Conservation (phyloP, 2,113 vertebrate species). For the Hoplias malabaricus region DNA sequence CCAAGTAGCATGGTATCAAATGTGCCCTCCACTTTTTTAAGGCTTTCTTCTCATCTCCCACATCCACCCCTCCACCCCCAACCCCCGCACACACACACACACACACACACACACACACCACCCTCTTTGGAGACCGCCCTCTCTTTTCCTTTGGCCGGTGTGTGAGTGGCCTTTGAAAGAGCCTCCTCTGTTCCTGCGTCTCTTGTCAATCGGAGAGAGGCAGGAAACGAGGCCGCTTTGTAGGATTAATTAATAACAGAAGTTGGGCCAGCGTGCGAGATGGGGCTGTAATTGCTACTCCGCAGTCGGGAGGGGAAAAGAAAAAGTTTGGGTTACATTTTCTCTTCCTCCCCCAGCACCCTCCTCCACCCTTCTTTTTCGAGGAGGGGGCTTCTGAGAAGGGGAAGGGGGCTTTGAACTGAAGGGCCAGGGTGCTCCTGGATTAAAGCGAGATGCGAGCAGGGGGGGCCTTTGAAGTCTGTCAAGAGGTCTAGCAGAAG, state of each 20-base stretch:
- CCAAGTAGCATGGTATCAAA: slow-evolving; percentile 89
- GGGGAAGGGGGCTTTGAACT: slow-evolving; percentile 94
- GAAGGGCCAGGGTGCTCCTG: slow-evolving; percentile 88
- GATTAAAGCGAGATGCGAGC: slow-evolving; percentile 93
- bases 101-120: too few species aligned
- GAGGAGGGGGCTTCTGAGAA: slow-evolving; percentile 82
- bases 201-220: slow-evolving; percentile 93
- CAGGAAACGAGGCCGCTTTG: slow-evolving; percentile 98
- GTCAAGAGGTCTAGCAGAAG: slow-evolving; percentile 89
- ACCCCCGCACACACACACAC: slow-evolving; percentile 31
- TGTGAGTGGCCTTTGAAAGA: slow-evolving; percentile 90
- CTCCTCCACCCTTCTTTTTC: slow-evolving; percentile 78
- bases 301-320: slow-evolving; percentile 74
- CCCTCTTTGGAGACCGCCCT: slow-evolving; percentile 59
- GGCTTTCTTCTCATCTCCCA: slow-evolving; percentile 82
- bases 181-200: slow-evolving; percentile 80
- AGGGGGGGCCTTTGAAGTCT: slow-evolving; percentile 91
- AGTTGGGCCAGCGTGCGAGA: slow-evolving; percentile 86
- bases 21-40: slow-evolving; percentile 82
- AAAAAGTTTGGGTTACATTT: slow-evolving; percentile 90
- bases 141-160: slow-evolving; percentile 81
- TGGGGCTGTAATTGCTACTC: slow-evolving; percentile 95
- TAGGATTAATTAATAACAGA: slow-evolving; percentile 99
- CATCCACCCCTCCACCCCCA: slow-evolving; percentile 36
- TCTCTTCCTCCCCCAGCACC: slow-evolving; percentile 77